Percentiles rank a stretch among this genome's conserved stretches.
phyloP scores from a whole-genome alignment of 1,140 invertebrate species.

The Ditylenchus dipsaci region DNA sequence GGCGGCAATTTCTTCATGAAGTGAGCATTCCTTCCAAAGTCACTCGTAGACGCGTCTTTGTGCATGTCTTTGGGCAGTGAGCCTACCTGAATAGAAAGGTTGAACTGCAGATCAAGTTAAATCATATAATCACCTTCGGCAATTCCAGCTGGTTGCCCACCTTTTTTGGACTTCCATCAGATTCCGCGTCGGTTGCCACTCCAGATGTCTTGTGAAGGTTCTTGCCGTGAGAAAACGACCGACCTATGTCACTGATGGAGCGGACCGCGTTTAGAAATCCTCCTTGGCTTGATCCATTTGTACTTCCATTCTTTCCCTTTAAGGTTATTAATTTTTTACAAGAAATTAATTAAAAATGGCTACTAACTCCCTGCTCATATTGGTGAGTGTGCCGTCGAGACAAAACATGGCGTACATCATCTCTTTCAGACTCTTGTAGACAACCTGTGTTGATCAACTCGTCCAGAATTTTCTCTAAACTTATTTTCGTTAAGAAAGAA shows the following conservation, averaged over 20 bases:
- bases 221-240: constrained; percentile 88
- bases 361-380: constrained; percentile 69
- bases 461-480: constrained; percentile 79
- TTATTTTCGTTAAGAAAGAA: background rate
- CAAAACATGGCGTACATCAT: constrained; percentile 78
- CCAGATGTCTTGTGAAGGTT: constrained; percentile 64
- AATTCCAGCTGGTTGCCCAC: constrained; percentile 46
- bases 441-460: constrained; percentile 78
- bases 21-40: constrained; percentile 73
- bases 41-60: constrained; percentile 51
- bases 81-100: constrained; percentile 29
- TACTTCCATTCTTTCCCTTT: background rate
- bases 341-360: background rate
- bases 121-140: constrained; percentile 42
- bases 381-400: constrained; percentile 87
- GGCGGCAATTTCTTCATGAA: constrained; percentile 96
- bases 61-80: constrained; percentile 50
- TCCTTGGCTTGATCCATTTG: constrained; percentile 64
- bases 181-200: constrained; percentile 21
- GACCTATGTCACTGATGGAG: constrained; percentile 90
- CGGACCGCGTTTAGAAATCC: constrained; percentile 85
- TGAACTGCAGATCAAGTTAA: background rate
- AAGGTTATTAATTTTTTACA: too few species aligned
- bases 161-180: constrained; percentile 39
- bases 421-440: constrained; percentile 71